Base-by-base conservation (phyloP, 2,888 invertebrate genomes). In the Conistra vaccinii region DNA sequence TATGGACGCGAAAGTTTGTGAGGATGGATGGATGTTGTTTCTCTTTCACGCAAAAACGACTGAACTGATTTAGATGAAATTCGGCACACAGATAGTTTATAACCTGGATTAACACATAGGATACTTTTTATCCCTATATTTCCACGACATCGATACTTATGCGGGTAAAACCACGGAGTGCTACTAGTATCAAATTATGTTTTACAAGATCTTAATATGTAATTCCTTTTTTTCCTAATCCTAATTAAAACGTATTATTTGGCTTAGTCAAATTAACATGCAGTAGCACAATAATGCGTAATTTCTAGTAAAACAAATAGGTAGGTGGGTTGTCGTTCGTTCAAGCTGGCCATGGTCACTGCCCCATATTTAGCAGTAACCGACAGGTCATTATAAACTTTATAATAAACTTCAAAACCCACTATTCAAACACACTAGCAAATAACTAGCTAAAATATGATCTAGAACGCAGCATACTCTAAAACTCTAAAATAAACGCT, bases 401-500 rank as follows among this genome's bases (percentile, higher is more conserved):
- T 45, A 53, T 32, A 65, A 32, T 69, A 48, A 69, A 78, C 58
- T 32, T 35, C 63, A 29, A n/a, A 57, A 48, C 3, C 10, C 26
- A 58, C 3, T 32, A 45, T 51, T 66, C 35, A 32, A 53, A 78
- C 48, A 48, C 23, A 23, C 78, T 26, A 51, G 23, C 17, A 62
- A 78, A 83, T 72, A 83, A 45, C 61, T 14, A 65, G 17, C 35
- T 48, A 65, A 80, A 69, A 67, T 76, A 81, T 67, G 68, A 85
- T 53, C 32, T 35, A 45, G 45, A 42, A 23, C 48, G 23, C 23
- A 48, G n/a, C 29, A 48, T 20, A 78, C 67, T 42, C 20, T 17
- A 29, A 51, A 75, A 85, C 62, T 81, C 57, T 73, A 65, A 81
- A 71, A 77, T 82, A 77, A 82, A 85, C 78, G n/a, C 29, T 26